Evolutionary conservation across 2,113 vertebrate species (phyloP).

Genomic region (Ceyx melanurus): DNA sequence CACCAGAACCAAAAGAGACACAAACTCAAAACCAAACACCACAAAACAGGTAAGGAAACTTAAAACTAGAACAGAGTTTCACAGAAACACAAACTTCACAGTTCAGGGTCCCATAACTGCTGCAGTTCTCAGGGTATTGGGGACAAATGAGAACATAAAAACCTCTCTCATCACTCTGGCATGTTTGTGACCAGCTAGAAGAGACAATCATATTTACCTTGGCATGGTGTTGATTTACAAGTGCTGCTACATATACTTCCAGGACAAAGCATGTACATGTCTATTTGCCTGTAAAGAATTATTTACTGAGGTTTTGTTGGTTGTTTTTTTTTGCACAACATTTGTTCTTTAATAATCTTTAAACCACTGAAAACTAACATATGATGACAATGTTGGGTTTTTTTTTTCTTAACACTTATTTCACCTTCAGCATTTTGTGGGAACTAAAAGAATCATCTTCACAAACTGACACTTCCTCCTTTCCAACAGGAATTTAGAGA

Average conservation of each 20-base stretch:
- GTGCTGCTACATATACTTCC: background rate
- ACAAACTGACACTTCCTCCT: background rate
- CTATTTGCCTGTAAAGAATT: background rate
- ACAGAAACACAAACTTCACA: background rate
- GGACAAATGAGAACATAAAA: background rate
- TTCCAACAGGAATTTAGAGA: constrained; percentile 62
- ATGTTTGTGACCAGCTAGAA: background rate
- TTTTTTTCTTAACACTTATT: background rate
- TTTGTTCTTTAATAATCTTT: background rate
- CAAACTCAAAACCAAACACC: background rate
- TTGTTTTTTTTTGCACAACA: background rate
- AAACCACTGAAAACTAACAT: background rate
- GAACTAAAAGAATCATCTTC: background rate
- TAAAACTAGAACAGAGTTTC: background rate
- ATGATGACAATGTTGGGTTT: background rate
- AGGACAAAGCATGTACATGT: background rate
- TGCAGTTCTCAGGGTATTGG: background rate
- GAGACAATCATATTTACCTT: background rate
- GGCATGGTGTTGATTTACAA: background rate
- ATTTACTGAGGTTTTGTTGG: background rate
- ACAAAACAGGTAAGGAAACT: background rate
- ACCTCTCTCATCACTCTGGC: background rate
- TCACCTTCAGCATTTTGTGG: background rate
- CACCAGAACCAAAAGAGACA: background rate
- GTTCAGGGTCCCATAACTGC: background rate